Evolutionary conservation across 2,797 vertebrate species (phyloP).

Genomic region (Sebastes melanostomus): DNA sequence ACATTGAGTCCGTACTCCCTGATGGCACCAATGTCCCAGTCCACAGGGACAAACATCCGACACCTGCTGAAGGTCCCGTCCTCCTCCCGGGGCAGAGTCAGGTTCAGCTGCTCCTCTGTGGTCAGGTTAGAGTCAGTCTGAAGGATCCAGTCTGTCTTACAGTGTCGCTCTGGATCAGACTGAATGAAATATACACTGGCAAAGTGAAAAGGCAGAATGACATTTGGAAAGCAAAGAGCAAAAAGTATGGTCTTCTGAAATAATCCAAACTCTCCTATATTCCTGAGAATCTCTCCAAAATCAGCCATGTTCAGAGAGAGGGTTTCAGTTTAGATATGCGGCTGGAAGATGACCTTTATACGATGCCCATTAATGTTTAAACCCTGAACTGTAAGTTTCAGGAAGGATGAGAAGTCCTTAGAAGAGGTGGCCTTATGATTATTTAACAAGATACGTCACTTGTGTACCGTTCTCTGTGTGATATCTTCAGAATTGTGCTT

Average conservation of each 20-base stretch:
- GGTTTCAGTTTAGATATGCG: not conserved
- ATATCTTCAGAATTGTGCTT: not conserved
- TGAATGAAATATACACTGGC: slow-evolving; percentile 83
- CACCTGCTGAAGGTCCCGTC: slow-evolving; percentile 81
- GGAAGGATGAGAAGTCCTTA: not conserved
- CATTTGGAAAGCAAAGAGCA: slow-evolving; percentile 69
- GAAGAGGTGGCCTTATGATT: not conserved
- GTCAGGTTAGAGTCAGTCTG: slow-evolving; percentile 75
- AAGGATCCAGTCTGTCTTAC: slow-evolving; percentile 86
- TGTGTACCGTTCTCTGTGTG: not conserved
- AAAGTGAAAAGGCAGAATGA: slow-evolving; percentile 76
- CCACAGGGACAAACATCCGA: slow-evolving; percentile 82
- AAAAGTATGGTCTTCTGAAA: slow-evolving; percentile 82
- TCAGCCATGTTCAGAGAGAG: slow-evolving; percentile 67
- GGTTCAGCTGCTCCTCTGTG: slow-evolving; percentile 77
- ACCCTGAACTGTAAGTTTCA: not conserved
- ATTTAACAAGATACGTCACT: not conserved
- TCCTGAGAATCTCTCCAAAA: slow-evolving; percentile 77
- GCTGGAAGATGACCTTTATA: slow-evolving; percentile 26
- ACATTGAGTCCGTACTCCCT: slow-evolving; percentile 74
- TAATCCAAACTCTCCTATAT: slow-evolving; percentile 80
- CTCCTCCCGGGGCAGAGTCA: slow-evolving; percentile 78
- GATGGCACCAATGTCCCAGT: slow-evolving; percentile 78
- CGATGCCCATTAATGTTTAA: slow-evolving; percentile 55
- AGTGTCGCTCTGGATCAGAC: slow-evolving; percentile 72